These are phyloP conservation scores for Montipora capitata DNA, from an alignment of 92 coral and sea anemone genomes.

Conservation along the genomic window DNA sequence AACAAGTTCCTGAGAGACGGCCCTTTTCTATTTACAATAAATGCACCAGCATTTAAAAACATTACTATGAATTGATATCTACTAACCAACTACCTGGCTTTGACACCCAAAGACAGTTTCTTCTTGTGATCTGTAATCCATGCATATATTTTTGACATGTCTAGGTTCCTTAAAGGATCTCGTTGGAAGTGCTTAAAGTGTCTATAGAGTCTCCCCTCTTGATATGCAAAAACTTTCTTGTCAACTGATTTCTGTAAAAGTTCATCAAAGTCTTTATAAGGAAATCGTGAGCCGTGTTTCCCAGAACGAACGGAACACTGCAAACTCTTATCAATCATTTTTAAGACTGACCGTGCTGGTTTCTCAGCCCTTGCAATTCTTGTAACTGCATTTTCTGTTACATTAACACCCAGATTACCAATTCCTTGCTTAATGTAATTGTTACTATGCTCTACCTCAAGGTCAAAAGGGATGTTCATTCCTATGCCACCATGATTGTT, in stretches of 20 bases:
- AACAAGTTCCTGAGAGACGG: no score
- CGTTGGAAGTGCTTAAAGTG: constrained; percentile 47
- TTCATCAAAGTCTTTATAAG: constrained; percentile 40
- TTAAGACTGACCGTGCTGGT: constrained; percentile 33
- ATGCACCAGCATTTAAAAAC: no score
- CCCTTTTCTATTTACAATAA: no score
- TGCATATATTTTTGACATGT: constrained; percentile 39
- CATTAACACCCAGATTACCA: constrained; percentile 18
- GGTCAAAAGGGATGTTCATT: no score
- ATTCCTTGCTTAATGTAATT: constrained; percentile 26
- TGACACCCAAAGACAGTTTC: not conserved
- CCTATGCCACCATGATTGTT: no score
- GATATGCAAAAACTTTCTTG: constrained; percentile 17
- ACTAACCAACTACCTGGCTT: no score
- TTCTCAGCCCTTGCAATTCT: constrained; percentile 64
- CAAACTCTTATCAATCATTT: constrained; percentile 37
- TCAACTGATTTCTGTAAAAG: constrained; percentile 26
- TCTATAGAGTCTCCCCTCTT: constrained; percentile 42
- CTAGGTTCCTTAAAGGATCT: constrained; percentile 29
- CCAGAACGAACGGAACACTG: constrained; percentile 56
- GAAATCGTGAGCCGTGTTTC: constrained; percentile 21
- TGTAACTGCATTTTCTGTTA: constrained; percentile 53
- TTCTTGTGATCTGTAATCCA: not conserved
- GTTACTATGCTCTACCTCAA: no score
- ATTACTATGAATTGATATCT: no score